Evolutionary conservation across 1,140 invertebrate species (phyloP).

Genomic region (Diplogasteroides magnus): DNA sequence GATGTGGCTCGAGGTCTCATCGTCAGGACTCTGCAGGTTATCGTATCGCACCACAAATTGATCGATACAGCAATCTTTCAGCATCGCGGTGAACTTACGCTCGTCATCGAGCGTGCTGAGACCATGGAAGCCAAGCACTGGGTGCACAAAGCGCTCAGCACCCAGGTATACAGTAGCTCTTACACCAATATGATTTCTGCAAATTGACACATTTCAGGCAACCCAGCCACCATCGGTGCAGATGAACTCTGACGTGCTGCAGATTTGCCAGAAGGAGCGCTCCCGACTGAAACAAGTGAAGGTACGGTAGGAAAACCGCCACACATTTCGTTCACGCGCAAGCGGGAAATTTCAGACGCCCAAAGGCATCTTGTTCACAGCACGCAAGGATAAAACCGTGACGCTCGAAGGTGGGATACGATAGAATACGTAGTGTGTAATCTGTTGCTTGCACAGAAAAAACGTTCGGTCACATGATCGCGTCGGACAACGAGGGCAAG

Average conservation of each 20-base stretch:
- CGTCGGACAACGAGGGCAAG: constrained; percentile 35
- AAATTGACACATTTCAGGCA: no score
- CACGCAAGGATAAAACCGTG: neutral
- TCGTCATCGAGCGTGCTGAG: constrained; percentile 41
- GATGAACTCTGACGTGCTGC: constrained; percentile 9
- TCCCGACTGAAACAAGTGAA: constrained; percentile 39
- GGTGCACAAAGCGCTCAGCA: no score
- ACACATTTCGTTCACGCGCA: constrained; percentile 26
- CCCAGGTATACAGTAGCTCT: no score
- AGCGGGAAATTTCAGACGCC: constrained; percentile 18
- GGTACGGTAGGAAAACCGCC: constrained; percentile 36
- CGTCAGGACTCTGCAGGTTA: constrained; percentile 37
- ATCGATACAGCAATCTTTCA: no score
- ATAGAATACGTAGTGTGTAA: no score
- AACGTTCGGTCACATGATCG: constrained; percentile 33
- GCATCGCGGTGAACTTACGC: constrained; percentile 24
- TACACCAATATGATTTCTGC: no score
- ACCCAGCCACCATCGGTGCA: no score
- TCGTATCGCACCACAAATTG: no score
- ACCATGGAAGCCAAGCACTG: constrained; percentile 43
- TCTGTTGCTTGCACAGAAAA: constrained; percentile 30
- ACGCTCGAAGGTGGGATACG: no score
- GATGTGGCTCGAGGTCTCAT: constrained; percentile 44
- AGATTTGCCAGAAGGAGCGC: constrained; percentile 29
- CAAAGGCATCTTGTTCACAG: constrained; percentile 16